These are phyloP conservation scores for Unio delphinus DNA, from an alignment of 2,888 invertebrate genomes.

Conservation along the genomic window DNA sequence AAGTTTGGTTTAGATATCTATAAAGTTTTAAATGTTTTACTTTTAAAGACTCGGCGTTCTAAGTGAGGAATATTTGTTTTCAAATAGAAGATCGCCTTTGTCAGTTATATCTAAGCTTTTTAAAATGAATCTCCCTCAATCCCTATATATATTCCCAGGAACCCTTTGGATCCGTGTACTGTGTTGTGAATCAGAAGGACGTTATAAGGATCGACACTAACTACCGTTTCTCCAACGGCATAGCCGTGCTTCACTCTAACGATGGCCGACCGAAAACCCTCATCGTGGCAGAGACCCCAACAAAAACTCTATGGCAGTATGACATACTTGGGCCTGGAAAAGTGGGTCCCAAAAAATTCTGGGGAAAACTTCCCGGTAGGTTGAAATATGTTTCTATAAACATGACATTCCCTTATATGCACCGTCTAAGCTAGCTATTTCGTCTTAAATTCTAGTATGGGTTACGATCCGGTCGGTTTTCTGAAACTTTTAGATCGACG, in stretches of 20 bases:
- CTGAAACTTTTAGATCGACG: too few relatives aligned
- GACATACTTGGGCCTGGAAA: constrained; percentile 58
- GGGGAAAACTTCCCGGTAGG: constrained; percentile 62
- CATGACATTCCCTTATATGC: not conserved
- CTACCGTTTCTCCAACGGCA: constrained; percentile 62
- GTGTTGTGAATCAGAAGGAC: constrained; percentile 47
- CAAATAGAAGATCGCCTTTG: too few relatives aligned
- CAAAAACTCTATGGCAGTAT: constrained; percentile 61
- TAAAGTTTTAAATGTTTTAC: too few relatives aligned
- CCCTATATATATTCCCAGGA: constrained; percentile 37
- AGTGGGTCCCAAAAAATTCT: constrained; percentile 46
- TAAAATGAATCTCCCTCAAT: not conserved
- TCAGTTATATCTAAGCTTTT: too few relatives aligned
- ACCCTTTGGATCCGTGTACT: constrained; percentile 67
- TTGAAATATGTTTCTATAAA: not conserved
- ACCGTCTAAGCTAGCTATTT: too few relatives aligned
- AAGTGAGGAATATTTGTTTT: too few relatives aligned
- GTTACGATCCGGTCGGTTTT: too few relatives aligned
- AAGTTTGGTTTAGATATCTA: too few relatives aligned
- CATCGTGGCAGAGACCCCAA: constrained; percentile 66
- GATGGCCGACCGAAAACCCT: constrained; percentile 51
- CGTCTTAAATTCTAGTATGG: too few relatives aligned
- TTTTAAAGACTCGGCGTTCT: too few relatives aligned
- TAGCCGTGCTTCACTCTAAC: constrained; percentile 55
- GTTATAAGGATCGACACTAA: constrained; percentile 55